Percentiles rank a stretch among this genome's conserved stretches.
These are phyloP conservation scores for Hydra vulgaris DNA, from an alignment of 30 jellyfish, hydroid and myxozoan species.

Conservation along the genomic window DNA sequence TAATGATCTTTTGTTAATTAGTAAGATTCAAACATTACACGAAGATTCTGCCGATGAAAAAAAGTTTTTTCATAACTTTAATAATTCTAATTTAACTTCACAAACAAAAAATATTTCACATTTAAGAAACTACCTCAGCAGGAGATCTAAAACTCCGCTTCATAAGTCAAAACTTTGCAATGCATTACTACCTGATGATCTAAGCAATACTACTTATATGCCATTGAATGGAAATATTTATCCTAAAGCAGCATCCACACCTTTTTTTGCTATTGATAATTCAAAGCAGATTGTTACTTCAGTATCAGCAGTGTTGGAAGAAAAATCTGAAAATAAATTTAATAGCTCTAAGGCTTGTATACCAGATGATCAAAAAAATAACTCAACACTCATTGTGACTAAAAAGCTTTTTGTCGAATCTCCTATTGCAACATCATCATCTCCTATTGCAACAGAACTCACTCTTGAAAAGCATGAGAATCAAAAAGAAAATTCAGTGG, in stretches of 20 bases:
- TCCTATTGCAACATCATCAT: too few relatives aligned
- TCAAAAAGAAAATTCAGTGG: too few relatives aligned
- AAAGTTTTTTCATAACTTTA: neutral
- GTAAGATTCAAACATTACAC: neutral
- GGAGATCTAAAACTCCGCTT: slow-evolving; percentile 53
- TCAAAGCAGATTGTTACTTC: neutral
- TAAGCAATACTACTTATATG: neutral
- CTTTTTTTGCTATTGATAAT: slow-evolving; percentile 22
- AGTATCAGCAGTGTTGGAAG: slow-evolving; percentile 18
- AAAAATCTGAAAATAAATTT: slow-evolving; percentile 20
- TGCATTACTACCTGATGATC: neutral
- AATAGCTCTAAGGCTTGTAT: neutral
- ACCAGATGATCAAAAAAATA: neutral
- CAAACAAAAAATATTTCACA: slow-evolving; percentile 25
- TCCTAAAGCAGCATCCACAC: slow-evolving; percentile 89
- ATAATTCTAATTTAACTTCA: neutral
- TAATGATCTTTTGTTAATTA: slow-evolving; percentile 26
- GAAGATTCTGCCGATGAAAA: neutral
- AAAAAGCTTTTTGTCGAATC: neutral
- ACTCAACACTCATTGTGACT: neutral
- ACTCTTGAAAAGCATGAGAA: neutral
- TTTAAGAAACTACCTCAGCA: slow-evolving; percentile 33
- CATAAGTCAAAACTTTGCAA: slow-evolving; percentile 35
- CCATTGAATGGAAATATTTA: slow-evolving; percentile 15
- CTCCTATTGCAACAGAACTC: neutral